phyloP scores from a whole-genome alignment of 2,113 vertebrate genomes.

The Gadus chalcogrammus region DNA sequence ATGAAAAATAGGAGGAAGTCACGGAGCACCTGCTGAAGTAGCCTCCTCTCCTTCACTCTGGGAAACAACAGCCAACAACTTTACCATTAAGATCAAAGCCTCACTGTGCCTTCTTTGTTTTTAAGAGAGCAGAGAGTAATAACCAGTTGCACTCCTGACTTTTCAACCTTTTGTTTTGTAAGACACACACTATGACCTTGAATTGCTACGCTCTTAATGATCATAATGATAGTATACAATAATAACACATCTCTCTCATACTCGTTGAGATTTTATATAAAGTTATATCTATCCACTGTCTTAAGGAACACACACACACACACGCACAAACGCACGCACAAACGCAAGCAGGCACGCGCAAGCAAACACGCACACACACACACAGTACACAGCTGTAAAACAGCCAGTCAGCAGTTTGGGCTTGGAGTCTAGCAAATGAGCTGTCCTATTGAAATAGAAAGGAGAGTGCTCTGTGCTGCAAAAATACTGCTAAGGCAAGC shows the following conservation, averaged over 20 bases:
- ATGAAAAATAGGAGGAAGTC: conserved; percentile 51
- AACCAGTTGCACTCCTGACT: conserved; percentile 55
- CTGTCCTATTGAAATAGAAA: conserved; percentile 81
- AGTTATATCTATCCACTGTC: conserved; percentile 41
- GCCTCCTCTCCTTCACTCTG: conserved; percentile 35
- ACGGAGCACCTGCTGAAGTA: conserved; percentile 54
- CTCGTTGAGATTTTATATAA: conserved; percentile 39
- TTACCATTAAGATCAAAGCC: conserved; percentile 53
- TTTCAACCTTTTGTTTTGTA: conserved; percentile 31
- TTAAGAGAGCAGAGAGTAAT: conserved; percentile 36
- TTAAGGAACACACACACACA: conserved; percentile 38
- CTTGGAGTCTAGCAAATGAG: conserved; percentile 79
- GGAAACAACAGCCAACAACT: conserved; percentile 38
- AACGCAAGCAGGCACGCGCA: conserved; percentile 16
- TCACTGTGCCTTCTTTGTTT: conserved; percentile 44
- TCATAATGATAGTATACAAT: conserved; percentile 22
- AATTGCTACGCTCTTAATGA: conserved; percentile 63
- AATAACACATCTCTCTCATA: conserved; percentile 38
- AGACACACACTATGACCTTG: conserved; percentile 69
- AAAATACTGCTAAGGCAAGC: conserved; percentile 75
- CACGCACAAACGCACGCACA: conserved; percentile 25
- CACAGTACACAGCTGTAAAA: conserved; percentile 64
- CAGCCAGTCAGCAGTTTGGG: conserved; percentile 77
- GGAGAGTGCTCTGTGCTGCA: conserved; percentile 68
- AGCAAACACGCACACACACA: conserved; percentile 7